These are phyloP conservation scores for Geophilus truncorum DNA, from an alignment of 2,888 invertebrate genomes.

Conservation along the genomic window DNA sequence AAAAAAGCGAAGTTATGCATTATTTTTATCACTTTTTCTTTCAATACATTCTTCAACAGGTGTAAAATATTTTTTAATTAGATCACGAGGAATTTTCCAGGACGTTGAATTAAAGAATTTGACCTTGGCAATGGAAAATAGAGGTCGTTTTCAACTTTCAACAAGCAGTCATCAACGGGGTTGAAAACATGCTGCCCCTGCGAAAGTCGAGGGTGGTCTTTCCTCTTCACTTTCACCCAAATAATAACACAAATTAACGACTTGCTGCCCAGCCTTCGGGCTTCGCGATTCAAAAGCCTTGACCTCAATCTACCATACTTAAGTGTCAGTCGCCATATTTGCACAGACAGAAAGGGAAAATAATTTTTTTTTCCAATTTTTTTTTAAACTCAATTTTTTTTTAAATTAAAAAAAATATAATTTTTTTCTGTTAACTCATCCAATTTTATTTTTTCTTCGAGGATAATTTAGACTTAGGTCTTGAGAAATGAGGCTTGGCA, in stretches of 20 bases:
- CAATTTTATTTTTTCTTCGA: background rate
- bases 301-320: background rate
- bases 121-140: background rate
- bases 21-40: background rate
- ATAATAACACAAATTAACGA: background rate
- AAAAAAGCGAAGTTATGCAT: background rate
- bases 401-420: background rate
- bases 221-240: background rate
- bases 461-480: background rate
- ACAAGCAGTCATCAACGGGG: background rate
- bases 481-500: background rate
- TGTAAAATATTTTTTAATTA: background rate
- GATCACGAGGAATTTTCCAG: background rate
- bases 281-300: background rate
- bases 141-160: background rate
- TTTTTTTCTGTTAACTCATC: background rate
- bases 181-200: background rate
- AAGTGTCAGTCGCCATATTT: background rate
- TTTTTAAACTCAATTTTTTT: background rate
- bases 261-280: background rate
- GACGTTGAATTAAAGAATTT: background rate
- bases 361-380: background rate
- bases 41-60: background rate
- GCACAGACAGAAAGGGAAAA: background rate
- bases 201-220: background rate